Base-by-base conservation (phyloP, 2,888 invertebrate genomes). In the Acrobasis consociella region DNA sequence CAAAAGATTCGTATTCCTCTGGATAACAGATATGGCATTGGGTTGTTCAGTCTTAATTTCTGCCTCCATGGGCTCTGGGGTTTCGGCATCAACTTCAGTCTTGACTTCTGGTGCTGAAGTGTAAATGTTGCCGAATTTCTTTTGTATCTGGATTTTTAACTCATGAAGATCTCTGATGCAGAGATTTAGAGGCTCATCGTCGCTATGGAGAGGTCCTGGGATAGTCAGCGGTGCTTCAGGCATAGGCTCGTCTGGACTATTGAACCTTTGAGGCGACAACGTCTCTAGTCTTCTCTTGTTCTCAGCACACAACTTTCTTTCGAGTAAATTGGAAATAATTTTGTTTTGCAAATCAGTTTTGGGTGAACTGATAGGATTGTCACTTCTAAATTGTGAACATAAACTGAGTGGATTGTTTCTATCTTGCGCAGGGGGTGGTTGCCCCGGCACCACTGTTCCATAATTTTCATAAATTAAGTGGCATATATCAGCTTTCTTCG, bases 401-500 rank as follows among this genome's bases (percentile, higher is more conserved):
- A 78, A 73, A 61, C 74, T 77, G 9, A 80, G 67, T 10, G 80
- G 81, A 60, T 74, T 77, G n/a, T 81, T 67, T 50, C 93, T 91
- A 49, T 93, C 93, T 61, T 92, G 89, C 0, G 77, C 56, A 53
- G 93, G 93, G 42, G 91, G 93, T 0, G 96, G 96, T 9, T 95
- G 96, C 0, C 96, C 96, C 0, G 97, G 96, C 59, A 97, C 94
- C 13, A 97, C 96, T 0, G 97, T 97, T 3, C 97, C 97, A 80
- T 97, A 97, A 82, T 97, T 97, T 81, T 97, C 97, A 78, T 97
- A 97, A 71, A 97, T 97, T 52, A 97, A 89, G 78, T 97, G 97
- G 70, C 97, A 97, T 70, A 98, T 98, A 77, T 97, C 97, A 0
- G 97, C 97, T 83, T 98, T 97, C 80, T 97, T 97, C 0, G 97